phyloP scores from a whole-genome alignment of 2,113 vertebrate species.

The Leptobrachium leishanense region DNA sequence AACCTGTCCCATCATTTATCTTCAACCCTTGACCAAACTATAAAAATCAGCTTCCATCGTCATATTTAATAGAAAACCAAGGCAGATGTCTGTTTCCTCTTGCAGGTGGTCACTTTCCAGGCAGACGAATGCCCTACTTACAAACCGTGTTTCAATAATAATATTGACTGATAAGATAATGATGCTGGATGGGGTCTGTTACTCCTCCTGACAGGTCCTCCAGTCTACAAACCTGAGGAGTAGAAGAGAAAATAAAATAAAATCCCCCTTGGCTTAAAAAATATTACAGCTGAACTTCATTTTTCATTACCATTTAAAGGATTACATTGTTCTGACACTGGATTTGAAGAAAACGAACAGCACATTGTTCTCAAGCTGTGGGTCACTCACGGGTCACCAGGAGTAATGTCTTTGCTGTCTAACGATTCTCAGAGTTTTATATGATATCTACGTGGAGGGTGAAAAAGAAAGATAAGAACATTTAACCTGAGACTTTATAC shows the following conservation, averaged over 20 bases:
- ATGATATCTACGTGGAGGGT: no score
- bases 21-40: background rate
- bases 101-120: background rate
- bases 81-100: background rate
- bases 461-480: background rate
- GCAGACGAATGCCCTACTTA: background rate
- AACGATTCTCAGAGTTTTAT: background rate
- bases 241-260: background rate
- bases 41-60: background rate
- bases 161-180: background rate
- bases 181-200: background rate
- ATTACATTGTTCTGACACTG: slow-evolving; percentile 16
- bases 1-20: no score
- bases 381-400: slow-evolving; percentile 14
- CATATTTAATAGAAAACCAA: background rate
- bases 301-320: slow-evolving; percentile 23
- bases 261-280: background rate
- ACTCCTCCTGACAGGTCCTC: background rate
- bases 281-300: slow-evolving; percentile 23
- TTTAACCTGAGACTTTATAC: background rate
- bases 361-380: background rate
- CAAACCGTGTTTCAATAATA: background rate
- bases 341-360: slow-evolving; percentile 17
- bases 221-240: background rate
- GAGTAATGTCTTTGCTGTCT: slow-evolving; percentile 8